Base-by-base conservation (phyloP, 2,888 invertebrate genomes). In the Archips xylosteana region DNA sequence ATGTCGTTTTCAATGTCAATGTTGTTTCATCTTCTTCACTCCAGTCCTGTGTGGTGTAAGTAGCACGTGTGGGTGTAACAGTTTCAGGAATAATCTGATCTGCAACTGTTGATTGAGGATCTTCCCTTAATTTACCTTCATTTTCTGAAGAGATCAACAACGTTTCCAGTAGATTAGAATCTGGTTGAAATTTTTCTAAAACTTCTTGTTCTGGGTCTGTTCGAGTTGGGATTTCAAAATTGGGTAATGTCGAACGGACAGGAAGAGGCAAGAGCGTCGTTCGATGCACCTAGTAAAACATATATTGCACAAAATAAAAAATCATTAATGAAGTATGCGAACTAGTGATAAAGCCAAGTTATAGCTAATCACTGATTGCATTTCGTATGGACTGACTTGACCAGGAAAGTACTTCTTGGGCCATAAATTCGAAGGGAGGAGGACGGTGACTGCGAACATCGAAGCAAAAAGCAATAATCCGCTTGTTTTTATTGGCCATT, bases 211-310 rank as follows among this genome's bases (percentile, higher is more conserved):
- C 64, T 42, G 76, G 70, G 59, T 78, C 79, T 10, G 86, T 88
- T 81, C 88, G 84, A 23, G 80, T 80, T 6, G 89, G 88, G 57
- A 77, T 12, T 47, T 78, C 65, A 49, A 83, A 59, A 62, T 84
- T 79, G 34, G 78, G 51, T 49, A 78, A 62, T 9, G 80, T 74
- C 5, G 89, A 87, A 60, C 87, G 82, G 34, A 83, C 80, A 63
- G 88, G 86, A 65, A 87, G 86, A 65, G 74, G 74, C 13, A 71
- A 47, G 65, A 67, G 71, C 76, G 75, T 75, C 39, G 9, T 60
- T 15, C 6, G 60, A n/a, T 36, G 49, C n/a, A 60, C 59, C 74
- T 74, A 54, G 10, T 42, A 8, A 23, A 15, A 65, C 6, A 74
- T 42, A 69, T 54, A 64, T 1, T 13, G 4, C 2, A 15, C 36